A percentile compares a stretch with the other conserved stretches of the same genome.
These are phyloP conservation scores for Hippoglossus stenolepis DNA, from an alignment of 2,113 vertebrate genomes.

Conservation along the genomic window DNA sequence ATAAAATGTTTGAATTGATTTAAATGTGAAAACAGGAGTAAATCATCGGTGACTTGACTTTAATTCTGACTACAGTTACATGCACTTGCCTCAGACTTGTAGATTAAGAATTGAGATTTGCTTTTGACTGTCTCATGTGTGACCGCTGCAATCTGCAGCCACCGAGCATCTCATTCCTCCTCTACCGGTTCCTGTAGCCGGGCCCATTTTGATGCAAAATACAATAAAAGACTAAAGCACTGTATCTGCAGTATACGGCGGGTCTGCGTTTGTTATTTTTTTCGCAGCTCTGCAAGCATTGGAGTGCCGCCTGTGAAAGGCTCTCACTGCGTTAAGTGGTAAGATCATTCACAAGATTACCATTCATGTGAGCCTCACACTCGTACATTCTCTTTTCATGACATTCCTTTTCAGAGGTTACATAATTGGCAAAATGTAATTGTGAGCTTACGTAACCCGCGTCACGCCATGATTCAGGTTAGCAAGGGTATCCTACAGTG, in stretches of 20 bases:
- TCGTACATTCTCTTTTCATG: conserved; percentile 15
- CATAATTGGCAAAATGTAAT: conserved; percentile 36
- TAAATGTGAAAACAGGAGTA: background rate
- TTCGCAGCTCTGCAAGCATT: background rate
- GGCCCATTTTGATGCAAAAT: conserved; percentile 28
- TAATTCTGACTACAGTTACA: background rate
- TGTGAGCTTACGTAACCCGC: conserved; percentile 43
- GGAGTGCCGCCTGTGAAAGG: conserved; percentile 44
- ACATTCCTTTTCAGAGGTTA: conserved; percentile 26
- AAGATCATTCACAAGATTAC: conserved; percentile 53
- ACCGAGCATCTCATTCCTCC: background rate
- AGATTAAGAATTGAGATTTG: background rate
- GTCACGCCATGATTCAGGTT: conserved; percentile 31
- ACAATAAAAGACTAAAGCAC: conserved; percentile 34
- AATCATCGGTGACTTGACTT: background rate
- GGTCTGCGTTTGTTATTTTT: conserved; percentile 30
- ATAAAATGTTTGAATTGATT: background rate
- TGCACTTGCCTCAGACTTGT: too few species aligned
- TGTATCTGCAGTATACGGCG: conserved; percentile 12
- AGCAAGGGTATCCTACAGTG: conserved; percentile 19
- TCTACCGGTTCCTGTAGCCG: background rate
- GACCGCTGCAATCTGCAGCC: background rate
- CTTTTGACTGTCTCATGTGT: too few species aligned
- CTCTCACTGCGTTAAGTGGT: conserved; percentile 45
- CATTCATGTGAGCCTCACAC: conserved; percentile 31